phyloP scores from a whole-genome alignment of 92 coral and sea anemone genomes.

The Epizoanthus scotinus region DNA sequence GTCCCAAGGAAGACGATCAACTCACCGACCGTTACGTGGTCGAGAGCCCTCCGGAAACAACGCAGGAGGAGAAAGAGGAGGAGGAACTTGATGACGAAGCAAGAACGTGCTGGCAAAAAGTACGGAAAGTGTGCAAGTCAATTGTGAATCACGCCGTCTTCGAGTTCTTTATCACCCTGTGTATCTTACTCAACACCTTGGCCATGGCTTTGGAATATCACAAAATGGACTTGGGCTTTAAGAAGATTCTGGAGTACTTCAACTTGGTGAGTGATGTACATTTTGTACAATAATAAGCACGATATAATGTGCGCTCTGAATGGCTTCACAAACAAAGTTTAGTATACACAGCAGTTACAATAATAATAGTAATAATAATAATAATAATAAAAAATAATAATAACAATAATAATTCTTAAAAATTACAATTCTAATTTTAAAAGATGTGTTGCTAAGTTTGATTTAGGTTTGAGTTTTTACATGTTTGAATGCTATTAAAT shows the following conservation, averaged over 20 bases:
- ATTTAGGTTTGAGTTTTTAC: too few relatives aligned
- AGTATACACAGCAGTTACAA: too few relatives aligned
- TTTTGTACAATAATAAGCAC: not conserved
- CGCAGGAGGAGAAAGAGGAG: slow-evolving; percentile 46
- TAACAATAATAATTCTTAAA: too few relatives aligned
- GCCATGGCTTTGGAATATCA: slow-evolving; percentile 94
- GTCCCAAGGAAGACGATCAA: slow-evolving; percentile 64
- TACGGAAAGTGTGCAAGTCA: not conserved
- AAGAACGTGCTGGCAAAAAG: slow-evolving; percentile 11
- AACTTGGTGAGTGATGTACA: slow-evolving; percentile 69
- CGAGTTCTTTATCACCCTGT: slow-evolving; percentile 90
- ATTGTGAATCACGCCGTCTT: slow-evolving; percentile 77
- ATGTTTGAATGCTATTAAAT: too few relatives aligned
- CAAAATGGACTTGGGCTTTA: slow-evolving; percentile 67
- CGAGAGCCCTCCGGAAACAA: slow-evolving; percentile 56
- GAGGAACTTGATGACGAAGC: slow-evolving; percentile 48
- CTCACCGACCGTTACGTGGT: slow-evolving; percentile 56
- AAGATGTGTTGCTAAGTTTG: too few relatives aligned
- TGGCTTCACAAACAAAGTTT: too few relatives aligned
- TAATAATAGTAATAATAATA: too few relatives aligned
- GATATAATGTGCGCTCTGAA: too few relatives aligned
- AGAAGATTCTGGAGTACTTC: slow-evolving; percentile 68
- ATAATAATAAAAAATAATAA: too few relatives aligned
- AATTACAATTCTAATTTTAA: too few relatives aligned
- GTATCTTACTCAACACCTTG: slow-evolving; percentile 91